Percentiles rank a stretch among this genome's conserved stretches.
These are phyloP conservation scores for Plumapathes pennacea DNA, from an alignment of 92 coral and sea anemone species.

Conservation along the genomic window DNA sequence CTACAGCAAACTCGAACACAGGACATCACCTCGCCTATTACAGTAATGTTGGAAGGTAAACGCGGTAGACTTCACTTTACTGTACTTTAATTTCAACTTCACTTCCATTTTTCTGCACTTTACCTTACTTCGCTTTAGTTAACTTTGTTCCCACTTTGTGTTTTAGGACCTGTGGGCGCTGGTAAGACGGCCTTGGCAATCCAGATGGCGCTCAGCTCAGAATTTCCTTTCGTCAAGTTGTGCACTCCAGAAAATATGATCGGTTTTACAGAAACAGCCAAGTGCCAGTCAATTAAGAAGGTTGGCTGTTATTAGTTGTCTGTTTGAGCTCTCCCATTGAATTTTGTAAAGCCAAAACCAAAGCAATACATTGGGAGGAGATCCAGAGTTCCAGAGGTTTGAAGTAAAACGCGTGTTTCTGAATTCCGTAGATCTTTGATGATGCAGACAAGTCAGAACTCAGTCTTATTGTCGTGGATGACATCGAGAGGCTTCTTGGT, in stretches of 20 bases:
- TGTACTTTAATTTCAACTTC: too few relatives aligned
- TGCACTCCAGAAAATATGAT: conserved; percentile 97
- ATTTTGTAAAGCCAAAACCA: too few relatives aligned
- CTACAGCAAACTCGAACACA: conserved; percentile 91
- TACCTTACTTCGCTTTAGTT: too few relatives aligned
- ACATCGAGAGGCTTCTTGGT: conserved; percentile 93
- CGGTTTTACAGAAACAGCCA: conserved; percentile 93
- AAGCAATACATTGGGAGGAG: too few relatives aligned
- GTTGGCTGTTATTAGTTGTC: conserved; percentile 8
- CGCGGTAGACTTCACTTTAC: too few relatives aligned
- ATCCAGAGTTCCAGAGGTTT: too few relatives aligned
- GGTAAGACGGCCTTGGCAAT: conserved; percentile 98
- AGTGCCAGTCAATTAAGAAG: conserved; percentile 89
- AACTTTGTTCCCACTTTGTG: not conserved
- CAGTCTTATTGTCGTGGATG: conserved; percentile 93
- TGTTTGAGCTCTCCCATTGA: not conserved
- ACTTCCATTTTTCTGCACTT: too few relatives aligned
- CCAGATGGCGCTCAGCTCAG: conserved; percentile 95
- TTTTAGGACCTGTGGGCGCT: conserved; percentile 88
- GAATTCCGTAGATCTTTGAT: conserved; percentile 73
- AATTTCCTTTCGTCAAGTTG: conserved; percentile 93
- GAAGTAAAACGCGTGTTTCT: conserved; percentile 2
- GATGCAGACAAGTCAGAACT: conserved; percentile 98
- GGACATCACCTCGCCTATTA: conserved; percentile 93
- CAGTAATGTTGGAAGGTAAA: conserved; percentile 92